Conservation (phyloP, 2,113 vertebrate species). For the Acanthisitta chloris region DNA sequence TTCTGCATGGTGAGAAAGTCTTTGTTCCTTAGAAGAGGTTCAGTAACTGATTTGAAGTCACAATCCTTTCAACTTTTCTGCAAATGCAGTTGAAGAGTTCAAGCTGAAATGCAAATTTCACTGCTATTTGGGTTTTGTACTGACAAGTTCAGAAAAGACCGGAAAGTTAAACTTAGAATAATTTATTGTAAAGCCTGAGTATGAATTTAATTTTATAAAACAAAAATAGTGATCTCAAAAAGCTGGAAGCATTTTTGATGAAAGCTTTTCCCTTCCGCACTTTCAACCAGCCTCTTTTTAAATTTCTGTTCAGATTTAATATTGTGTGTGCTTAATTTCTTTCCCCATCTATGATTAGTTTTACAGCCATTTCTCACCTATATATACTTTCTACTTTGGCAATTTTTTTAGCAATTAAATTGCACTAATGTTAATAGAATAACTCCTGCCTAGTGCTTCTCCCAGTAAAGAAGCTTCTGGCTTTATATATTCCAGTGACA, state of each 20-base stretch:
- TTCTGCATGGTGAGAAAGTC: neutral
- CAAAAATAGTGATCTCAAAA: constrained; percentile 8
- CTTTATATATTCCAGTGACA: neutral
- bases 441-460: neutral
- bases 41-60: neutral
- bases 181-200: neutral
- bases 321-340: neutral
- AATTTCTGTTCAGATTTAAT: neutral
- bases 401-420: neutral
- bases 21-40: neutral
- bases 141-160: neutral
- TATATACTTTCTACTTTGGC: neutral
- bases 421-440: neutral
- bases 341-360: neutral
- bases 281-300: neutral
- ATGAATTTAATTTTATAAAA: constrained; percentile 16
- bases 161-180: neutral
- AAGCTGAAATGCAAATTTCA: neutral
- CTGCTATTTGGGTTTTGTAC: neutral
- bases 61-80: neutral
- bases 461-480: neutral
- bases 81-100: neutral
- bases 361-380: neutral
- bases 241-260: neutral
- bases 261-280: neutral